phyloP scores from a whole-genome alignment of 53 echinoderm and acorn worm genomes.

The Actinopyga echinites region DNA sequence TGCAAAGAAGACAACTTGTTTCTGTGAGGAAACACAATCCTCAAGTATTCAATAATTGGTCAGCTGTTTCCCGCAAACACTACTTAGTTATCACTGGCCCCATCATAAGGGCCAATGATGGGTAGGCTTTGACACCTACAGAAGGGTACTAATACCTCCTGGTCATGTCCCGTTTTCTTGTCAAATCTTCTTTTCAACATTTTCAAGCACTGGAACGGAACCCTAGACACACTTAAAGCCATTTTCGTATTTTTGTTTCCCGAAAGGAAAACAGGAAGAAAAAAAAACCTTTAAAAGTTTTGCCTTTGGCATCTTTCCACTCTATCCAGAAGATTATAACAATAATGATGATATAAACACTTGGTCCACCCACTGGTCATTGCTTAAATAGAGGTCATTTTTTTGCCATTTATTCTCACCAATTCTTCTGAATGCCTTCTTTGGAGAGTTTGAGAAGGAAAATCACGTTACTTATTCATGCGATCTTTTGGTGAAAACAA shows the following conservation, averaged over 20 bases:
- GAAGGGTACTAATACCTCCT: constrained; percentile 1
- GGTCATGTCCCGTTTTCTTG: constrained; percentile 15
- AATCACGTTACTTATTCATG: no score
- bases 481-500: no score
- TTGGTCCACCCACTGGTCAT: no score
- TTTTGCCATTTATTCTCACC: no score
- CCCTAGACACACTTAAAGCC: no score
- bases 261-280: background rate
- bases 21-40: constrained; percentile 32
- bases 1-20: constrained; percentile 42
- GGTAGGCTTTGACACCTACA: constrained; percentile 21
- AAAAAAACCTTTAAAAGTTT: background rate
- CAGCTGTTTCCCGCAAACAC: background rate
- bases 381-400: no score
- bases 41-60: constrained; percentile 38
- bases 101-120: constrained; percentile 22
- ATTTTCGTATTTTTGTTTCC: background rate
- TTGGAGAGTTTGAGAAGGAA: no score
- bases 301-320: background rate
- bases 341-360: no score
- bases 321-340: no score
- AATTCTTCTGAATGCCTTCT: no score
- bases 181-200: no score
- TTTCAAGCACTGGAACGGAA: no score
- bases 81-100: background rate